Conservation (phyloP, 2,797 vertebrate species). For the Characodon lateralis region DNA sequence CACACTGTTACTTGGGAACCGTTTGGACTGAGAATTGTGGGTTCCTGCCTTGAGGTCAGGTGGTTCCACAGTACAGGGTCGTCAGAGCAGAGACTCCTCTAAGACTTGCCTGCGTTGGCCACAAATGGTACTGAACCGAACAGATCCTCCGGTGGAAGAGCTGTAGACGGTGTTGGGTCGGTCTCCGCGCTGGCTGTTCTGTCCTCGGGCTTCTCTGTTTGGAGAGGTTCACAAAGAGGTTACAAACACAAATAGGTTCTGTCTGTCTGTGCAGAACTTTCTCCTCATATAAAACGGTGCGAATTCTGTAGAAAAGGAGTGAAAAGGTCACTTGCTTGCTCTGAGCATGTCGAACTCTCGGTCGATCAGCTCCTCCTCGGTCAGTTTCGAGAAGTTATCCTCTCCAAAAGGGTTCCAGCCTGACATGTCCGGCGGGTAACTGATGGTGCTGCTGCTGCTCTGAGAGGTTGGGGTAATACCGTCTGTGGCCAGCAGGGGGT, state of each 20-base stretch:
- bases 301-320: background rate
- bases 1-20: background rate
- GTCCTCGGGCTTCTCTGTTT: constrained; percentile 88
- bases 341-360: constrained; percentile 97
- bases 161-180: constrained; percentile 22
- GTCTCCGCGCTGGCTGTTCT: constrained; percentile 82
- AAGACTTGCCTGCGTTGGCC: constrained; percentile 98
- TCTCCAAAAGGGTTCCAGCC: constrained; percentile 98
- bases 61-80: constrained; percentile 75
- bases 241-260: background rate
- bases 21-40: background rate
- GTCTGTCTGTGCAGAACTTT: background rate
- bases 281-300: background rate
- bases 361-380: constrained; percentile 96
- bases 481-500: constrained; percentile 80
- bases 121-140: constrained; percentile 95
- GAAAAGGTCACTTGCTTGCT: constrained; percentile 91
- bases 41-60: constrained; percentile 18
- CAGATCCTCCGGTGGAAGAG: constrained; percentile 87
- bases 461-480: constrained; percentile 79
- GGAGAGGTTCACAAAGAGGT: background rate
- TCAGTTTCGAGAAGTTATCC: constrained; percentile 97
- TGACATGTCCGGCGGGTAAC: constrained; percentile 94
- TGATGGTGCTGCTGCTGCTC: constrained; percentile 74
- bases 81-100: constrained; percentile 71